Conservation (phyloP, 2,113 vertebrate species). For the Parus major region DNA sequence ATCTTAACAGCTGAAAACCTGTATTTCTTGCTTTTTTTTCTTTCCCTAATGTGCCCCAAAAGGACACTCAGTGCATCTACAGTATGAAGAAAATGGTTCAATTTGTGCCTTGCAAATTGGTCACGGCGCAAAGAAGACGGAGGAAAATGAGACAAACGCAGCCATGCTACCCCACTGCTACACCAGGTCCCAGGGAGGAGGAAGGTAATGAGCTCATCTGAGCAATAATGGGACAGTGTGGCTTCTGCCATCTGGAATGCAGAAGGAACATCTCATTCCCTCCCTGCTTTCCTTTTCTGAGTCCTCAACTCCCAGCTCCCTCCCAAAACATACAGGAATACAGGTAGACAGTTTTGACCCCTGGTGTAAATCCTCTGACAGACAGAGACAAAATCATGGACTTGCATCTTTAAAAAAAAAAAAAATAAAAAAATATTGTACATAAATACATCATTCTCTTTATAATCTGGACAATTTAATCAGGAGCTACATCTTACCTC, state of each 20-base stretch:
- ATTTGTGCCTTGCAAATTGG: not conserved
- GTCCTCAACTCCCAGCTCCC: not conserved
- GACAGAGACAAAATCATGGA: not conserved
- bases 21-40: not conserved
- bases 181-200: not conserved
- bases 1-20: not conserved
- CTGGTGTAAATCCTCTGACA: not conserved
- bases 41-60: not conserved
- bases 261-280: not conserved
- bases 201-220: not conserved
- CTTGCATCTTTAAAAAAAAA: not conserved
- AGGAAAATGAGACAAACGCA: not conserved
- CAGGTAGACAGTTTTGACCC: not conserved
- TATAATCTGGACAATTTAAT: constrained; percentile 36
- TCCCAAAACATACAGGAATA: not conserved
- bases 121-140: not conserved
- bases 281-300: not conserved
- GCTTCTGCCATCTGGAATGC: constrained; percentile 10
- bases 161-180: not conserved
- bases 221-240: not conserved
- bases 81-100: not conserved
- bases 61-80: not conserved
- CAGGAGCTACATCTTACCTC: constrained; percentile 56
- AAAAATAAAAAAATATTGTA: not conserved
- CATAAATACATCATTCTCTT: not conserved